Evolutionary conservation across 2,888 invertebrate species (phyloP).

Genomic region (Ptilodon capucinus): DNA sequence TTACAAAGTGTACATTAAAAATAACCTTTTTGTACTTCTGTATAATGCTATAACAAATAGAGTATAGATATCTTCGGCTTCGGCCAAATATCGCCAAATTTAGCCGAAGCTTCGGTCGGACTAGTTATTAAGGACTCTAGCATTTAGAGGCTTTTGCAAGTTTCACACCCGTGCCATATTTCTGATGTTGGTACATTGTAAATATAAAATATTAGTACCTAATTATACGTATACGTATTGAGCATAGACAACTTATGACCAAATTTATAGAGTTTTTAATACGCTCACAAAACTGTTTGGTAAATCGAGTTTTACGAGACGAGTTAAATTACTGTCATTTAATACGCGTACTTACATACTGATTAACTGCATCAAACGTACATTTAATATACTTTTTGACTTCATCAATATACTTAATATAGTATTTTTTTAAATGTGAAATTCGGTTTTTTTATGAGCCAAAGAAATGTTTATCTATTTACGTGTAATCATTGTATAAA

Average conservation of each 20-base stretch:
- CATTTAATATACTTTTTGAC: no score
- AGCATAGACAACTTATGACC: neutral
- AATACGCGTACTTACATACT: neutral
- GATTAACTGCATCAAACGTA: neutral
- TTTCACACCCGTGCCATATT: slow-evolving; percentile 20
- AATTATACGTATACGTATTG: slow-evolving; percentile 13
- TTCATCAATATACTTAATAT: no score
- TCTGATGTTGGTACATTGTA: slow-evolving; percentile 34
- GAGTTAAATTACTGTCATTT: neutral
- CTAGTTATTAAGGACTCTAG: neutral
- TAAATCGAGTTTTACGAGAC: neutral
- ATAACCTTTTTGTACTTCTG: no score
- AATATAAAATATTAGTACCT: slow-evolving; percentile 32
- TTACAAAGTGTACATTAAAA: no score
- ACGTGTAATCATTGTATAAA: no score
- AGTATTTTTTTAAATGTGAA: no score
- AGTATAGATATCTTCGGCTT: no score
- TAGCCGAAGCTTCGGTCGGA: no score
- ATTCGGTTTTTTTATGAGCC: no score
- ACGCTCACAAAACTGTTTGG: neutral
- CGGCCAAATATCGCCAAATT: no score
- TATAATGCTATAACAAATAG: no score
- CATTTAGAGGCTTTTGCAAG: neutral
- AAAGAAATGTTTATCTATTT: no score
- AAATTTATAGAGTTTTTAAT: neutral